Base-by-base conservation (phyloP, 1,140 invertebrate species). In the Pomacea maculata region DNA sequence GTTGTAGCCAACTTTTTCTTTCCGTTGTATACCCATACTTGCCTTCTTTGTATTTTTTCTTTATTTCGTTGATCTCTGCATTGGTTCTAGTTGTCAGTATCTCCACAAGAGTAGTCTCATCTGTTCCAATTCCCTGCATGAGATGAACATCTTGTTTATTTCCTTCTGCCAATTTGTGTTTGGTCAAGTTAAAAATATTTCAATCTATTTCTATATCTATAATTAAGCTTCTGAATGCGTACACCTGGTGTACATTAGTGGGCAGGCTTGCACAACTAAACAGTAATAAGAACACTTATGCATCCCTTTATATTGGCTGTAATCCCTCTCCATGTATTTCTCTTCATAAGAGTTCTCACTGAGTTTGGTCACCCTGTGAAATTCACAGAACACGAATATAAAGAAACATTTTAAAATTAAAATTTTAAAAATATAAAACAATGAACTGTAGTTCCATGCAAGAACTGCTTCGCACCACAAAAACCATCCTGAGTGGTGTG, bases 1-100 rank as follows among this genome's bases (percentile, higher is more conserved):
- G 6, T 45, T 45, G 34, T 45, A 45, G 34, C 34, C 34, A 45
- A 45, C 34, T 6, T 1, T 1, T 15, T 45, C 9, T 8, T 25
- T 45, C 34, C 11, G 12, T 76, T 45, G 17, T 52, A 77, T 10
- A 21, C 57, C n/a, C 61, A 65, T 21, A 21, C 65, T 84, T 83
- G 90, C 90, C 79, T 82, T 85, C 79, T 78, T 86, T 86, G 80
- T 93, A 93, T 21, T 75, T 85, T 67, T 83, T 79, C 78, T 90
- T 91, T 15, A 93, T 84, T 68, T 89, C 87, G 14, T 84, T 80
- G 73, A 93, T 92, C 84, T 93, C 91, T 19, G 83, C 84, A 80
- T 93, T 93, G 21, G 87, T 91, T 77, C 92, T 86, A 5, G 92
- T 91, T 15, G 86, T 88, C 85, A 93, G 85, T 45, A 92, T 91